Evolutionary conservation across 2,797 vertebrate species (phyloP).

Genomic region (Channa striata): DNA sequence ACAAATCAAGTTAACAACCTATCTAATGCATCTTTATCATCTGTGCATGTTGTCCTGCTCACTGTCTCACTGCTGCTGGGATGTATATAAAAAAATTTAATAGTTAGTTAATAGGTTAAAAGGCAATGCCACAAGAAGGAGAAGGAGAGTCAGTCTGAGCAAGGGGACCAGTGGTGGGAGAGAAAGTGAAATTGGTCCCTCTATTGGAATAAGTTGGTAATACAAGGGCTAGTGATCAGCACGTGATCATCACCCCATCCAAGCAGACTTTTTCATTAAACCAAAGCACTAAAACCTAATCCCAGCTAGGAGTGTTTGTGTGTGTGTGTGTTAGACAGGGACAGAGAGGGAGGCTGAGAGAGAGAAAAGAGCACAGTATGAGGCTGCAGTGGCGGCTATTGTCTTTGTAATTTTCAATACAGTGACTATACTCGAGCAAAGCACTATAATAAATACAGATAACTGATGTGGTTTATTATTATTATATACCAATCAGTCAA

Average conservation of each 20-base stretch:
- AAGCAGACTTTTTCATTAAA: conserved; percentile 63
- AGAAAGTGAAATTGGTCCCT: conserved; percentile 78
- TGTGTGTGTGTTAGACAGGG: conserved; percentile 17
- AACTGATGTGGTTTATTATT: neutral
- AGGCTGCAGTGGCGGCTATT: conserved; percentile 43
- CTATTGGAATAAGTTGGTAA: conserved; percentile 77
- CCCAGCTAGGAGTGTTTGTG: conserved; percentile 50
- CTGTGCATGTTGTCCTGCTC: neutral
- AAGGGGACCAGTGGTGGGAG: conserved; percentile 35
- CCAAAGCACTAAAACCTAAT: conserved; percentile 72
- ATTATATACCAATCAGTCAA: neutral
- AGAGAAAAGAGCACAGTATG: conserved; percentile 23
- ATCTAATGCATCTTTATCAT: neutral
- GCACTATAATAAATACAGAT: conserved; percentile 2
- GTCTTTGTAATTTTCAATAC: conserved; percentile 38
- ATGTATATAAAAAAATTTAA: no score
- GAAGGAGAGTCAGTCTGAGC: conserved; percentile 21
- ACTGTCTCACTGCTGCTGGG: neutral
- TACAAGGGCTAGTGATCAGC: conserved; percentile 60
- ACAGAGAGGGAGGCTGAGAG: conserved; percentile 1
- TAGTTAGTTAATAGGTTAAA: neutral
- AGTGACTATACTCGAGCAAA: conserved; percentile 32
- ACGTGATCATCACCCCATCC: conserved; percentile 56
- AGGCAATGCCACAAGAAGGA: neutral
- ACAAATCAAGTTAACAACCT: neutral